Base-by-base conservation (phyloP, 2,113 vertebrate species). In the Picathartes gymnocephalus region DNA sequence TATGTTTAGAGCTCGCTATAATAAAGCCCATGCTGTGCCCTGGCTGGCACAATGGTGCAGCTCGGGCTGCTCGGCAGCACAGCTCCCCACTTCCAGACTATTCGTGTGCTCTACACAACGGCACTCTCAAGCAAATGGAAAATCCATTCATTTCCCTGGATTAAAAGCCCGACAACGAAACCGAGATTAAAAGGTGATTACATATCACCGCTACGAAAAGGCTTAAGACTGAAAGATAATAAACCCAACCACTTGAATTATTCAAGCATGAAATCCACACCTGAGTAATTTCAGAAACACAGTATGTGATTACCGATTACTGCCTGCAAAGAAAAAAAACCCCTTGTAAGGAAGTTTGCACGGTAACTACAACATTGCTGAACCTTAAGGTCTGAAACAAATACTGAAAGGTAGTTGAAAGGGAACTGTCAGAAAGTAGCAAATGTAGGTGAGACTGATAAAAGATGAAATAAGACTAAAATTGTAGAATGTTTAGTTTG, bases 241-340 rank as follows among this genome's bases (percentile, higher is more conserved):
- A 72, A 87, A 81, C 37, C 17, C 15, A 82, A 54, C 30, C 62
- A 88, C 81, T 40, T 88, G 81, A 88, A 77, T 90, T 83, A 93
- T 83, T 88, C 90, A 83, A 88, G 92, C 68, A 45, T 44, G 64
- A 93, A 90, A 95, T 35, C 33, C 71, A 83, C 64, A 77, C 85
- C 79, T 85, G 62, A 95, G 82, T 83, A 73, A 90, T 88, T 93
- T 92, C 91, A 91, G 84, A 80, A 90, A 77, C 69, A 78, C n/a
- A 21, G 60, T 19, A 8, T 28, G 50, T 40, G 40, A 70, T 39
- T 57, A n/a, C 40, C 5, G 42, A 70, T 47, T 58, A 28, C n/a
- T 56, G 78, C 20, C 70, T 44, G 58, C 68, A 47, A 65, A 82
- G 78, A 48, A 45, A 77, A 77, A 66, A 69, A 72, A 10, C 19